phyloP scores from a whole-genome alignment of 2,888 invertebrate genomes.

The Artemia sp. region DNA sequence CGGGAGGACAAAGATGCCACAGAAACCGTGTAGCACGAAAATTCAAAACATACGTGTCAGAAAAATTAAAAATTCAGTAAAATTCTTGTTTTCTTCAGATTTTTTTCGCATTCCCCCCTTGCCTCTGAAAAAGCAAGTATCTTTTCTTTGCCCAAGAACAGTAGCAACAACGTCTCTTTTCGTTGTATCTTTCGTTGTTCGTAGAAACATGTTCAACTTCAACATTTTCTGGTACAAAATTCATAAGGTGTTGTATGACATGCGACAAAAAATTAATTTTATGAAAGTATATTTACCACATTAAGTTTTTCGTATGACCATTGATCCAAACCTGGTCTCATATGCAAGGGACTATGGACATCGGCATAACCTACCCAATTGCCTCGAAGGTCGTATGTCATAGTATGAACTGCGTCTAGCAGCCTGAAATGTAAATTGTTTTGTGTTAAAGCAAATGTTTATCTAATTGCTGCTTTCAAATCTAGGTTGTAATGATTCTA shows the following conservation, averaged over 20 bases:
- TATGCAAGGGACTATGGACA: conserved; percentile 68
- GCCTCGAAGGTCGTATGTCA: conserved; percentile 28
- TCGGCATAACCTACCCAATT: conserved; percentile 77
- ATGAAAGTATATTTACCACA: conserved; percentile 45
- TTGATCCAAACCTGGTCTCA: conserved; percentile 59
- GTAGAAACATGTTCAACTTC: neutral
- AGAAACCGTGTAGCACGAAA: no score
- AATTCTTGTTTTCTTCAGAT: no score
- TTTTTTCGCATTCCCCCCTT: no score
- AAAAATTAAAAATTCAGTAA: no score
- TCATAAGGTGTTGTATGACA: no score
- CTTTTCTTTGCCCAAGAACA: no score
- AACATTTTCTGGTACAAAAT: neutral
- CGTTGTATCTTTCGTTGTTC: neutral
- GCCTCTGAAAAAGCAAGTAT: no score
- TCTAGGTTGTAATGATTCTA: conserved; percentile 14
- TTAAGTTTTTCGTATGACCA: conserved; percentile 76
- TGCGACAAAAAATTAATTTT: no score
- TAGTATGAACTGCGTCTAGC: conserved; percentile 22
- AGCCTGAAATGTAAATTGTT: conserved; percentile 15
- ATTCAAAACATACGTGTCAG: no score
- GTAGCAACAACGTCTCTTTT: neutral
- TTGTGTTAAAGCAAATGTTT: conserved; percentile 20
- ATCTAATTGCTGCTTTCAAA: neutral
- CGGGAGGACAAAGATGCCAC: no score